These are phyloP conservation scores for Dione juno DNA, from an alignment of 2,888 invertebrate genomes.

Conservation along the genomic window DNA sequence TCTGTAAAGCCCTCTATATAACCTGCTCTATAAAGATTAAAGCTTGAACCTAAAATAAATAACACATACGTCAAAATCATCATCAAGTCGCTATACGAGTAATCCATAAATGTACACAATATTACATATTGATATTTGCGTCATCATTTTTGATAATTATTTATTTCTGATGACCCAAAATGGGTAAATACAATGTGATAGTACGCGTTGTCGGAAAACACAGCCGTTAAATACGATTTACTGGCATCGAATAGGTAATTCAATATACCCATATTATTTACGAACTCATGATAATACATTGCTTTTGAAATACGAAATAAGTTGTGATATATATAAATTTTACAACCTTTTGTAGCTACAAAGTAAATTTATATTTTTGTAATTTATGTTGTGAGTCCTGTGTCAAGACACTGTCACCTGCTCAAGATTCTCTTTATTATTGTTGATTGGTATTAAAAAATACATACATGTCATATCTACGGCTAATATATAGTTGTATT, in stretches of 20 bases:
- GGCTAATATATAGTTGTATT: too few species aligned
- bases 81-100: neutral
- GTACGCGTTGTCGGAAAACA: constrained; percentile 24
- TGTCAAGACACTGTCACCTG: too few species aligned
- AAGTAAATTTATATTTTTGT: too few species aligned
- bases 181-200: constrained; percentile 12
- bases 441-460: too few species aligned
- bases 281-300: constrained; percentile 11
- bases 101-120: neutral
- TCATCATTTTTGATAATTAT: constrained; percentile 10
- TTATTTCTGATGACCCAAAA: neutral
- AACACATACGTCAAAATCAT: neutral
- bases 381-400: too few species aligned
- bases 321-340: neutral
- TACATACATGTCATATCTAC: too few species aligned
- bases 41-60: too few species aligned
- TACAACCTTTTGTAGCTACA: too few species aligned
- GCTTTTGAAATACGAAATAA: neutral
- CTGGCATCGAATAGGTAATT: constrained; percentile 8
- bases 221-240: constrained; percentile 23
- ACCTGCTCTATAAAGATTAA: too few species aligned
- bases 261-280: constrained; percentile 22
- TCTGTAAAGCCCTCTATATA: too few species aligned
- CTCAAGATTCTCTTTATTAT: too few species aligned
- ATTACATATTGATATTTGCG: neutral